These are phyloP conservation scores for Chlorodrepanis virens DNA, from an alignment of 2,113 vertebrate species.

Conservation along the genomic window DNA sequence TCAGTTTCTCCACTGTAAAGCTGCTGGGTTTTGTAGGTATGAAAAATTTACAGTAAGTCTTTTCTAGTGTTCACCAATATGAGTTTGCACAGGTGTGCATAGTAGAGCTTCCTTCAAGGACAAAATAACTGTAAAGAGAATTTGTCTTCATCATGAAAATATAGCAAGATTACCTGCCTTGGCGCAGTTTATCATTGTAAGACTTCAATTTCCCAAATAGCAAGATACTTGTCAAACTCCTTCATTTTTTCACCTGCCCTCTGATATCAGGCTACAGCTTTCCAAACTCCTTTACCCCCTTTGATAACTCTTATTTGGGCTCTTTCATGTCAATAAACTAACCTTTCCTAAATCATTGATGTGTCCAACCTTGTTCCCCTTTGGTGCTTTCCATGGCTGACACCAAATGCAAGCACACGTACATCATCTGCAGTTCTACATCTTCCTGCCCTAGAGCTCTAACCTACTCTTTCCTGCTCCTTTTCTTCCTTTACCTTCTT, in stretches of 20 bases:
- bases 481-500: neutral
- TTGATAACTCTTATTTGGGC: neutral
- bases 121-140: neutral
- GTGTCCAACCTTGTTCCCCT: fast-evolving
- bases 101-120: neutral
- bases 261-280: neutral
- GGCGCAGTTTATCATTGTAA: neutral
- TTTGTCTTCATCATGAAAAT: neutral
- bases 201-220: neutral
- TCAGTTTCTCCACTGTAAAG: neutral
- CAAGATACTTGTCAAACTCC: neutral
- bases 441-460: neutral
- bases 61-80: neutral
- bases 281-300: neutral
- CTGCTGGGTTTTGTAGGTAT: neutral
- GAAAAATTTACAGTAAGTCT: neutral
- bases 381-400: neutral
- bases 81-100: neutral
- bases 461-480: neutral
- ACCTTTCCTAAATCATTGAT: neutral
- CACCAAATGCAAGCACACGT: fast-evolving
- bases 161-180: neutral
- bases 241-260: neutral
- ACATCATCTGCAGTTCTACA: neutral
- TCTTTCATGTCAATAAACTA: neutral